These are phyloP conservation scores for Crypturellus tataupa DNA, from an alignment of 2,797 vertebrate species.

Conservation along the genomic window DNA sequence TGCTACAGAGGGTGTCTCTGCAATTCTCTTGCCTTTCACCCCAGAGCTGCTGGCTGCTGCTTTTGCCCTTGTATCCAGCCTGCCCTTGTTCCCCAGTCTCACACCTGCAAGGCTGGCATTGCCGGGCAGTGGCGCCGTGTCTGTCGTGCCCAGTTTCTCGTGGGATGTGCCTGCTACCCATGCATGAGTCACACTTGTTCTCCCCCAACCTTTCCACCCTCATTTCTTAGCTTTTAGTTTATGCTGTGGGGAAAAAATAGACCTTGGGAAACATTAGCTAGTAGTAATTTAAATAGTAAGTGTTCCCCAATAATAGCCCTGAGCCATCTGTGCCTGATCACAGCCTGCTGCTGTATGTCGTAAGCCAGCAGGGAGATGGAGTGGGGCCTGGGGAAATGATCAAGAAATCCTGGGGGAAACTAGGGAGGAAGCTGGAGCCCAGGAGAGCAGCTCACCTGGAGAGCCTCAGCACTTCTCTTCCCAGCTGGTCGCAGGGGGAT, in stretches of 20 bases:
- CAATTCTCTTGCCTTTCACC: background rate
- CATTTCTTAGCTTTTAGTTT: background rate
- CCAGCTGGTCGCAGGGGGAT: background rate
- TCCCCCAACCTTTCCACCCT: background rate
- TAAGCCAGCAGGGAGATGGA: background rate
- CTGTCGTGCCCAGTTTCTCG: rapidly evolving
- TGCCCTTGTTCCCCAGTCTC: background rate
- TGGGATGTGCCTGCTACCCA: rapidly evolving
- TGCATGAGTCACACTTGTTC: background rate
- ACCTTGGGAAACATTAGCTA: background rate
- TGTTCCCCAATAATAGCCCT: rapidly evolving
- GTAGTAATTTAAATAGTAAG: rapidly evolving
- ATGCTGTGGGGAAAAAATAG: background rate
- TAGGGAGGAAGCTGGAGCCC: background rate
- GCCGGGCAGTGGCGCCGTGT: rapidly evolving
- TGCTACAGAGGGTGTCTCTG: background rate
- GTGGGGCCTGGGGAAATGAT: rapidly evolving
- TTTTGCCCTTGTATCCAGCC: background rate
- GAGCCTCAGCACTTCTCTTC: background rate
- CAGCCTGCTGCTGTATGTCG: rapidly evolving
- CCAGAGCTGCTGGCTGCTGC: rapidly evolving
- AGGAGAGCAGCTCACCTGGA: background rate
- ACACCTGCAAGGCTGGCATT: rapidly evolving
- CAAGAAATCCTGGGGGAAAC: rapidly evolving
- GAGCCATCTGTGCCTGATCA: rapidly evolving